phyloP scores from a whole-genome alignment of 2,888 invertebrate species.

The Clepsis dumicolana region DNA sequence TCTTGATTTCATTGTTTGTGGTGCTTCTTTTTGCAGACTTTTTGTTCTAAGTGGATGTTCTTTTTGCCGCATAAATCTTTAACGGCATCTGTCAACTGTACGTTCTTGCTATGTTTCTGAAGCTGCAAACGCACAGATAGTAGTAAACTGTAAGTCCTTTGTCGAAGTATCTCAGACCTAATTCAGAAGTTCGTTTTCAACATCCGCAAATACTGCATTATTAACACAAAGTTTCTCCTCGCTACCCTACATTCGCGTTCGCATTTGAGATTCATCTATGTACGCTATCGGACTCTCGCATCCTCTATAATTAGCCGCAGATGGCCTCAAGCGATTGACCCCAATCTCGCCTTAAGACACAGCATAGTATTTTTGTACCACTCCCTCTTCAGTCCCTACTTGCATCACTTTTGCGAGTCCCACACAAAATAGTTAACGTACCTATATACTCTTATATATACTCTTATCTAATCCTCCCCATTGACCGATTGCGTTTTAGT shows the following conservation, averaged over 20 bases:
- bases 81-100: background rate
- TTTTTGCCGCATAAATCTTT: background rate
- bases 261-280: constrained; percentile 71
- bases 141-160: background rate
- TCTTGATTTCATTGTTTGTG: constrained; percentile 26
- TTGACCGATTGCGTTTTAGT: background rate
- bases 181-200: constrained; percentile 39
- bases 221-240: constrained; percentile 52
- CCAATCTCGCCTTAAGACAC: constrained; percentile 79
- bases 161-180: constrained; percentile 6
- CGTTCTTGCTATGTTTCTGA: no score
- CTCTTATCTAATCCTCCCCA: background rate
- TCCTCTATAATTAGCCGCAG: constrained; percentile 83
- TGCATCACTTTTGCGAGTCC: constrained; percentile 40
- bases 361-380: constrained; percentile 76
- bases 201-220: constrained; percentile 48
- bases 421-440: background rate
- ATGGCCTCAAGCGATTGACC: constrained; percentile 85
- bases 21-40: background rate
- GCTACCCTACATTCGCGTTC: constrained; percentile 55
- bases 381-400: constrained; percentile 63
- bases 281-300: constrained; percentile 72
- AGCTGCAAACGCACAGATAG: no score
- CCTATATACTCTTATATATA: no score
- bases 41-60: no score